A percentile compares a stretch with the other conserved stretches of the same genome.
phyloP scores from a whole-genome alignment of 1,140 invertebrate species.

The Oryctes rhinoceros region DNA sequence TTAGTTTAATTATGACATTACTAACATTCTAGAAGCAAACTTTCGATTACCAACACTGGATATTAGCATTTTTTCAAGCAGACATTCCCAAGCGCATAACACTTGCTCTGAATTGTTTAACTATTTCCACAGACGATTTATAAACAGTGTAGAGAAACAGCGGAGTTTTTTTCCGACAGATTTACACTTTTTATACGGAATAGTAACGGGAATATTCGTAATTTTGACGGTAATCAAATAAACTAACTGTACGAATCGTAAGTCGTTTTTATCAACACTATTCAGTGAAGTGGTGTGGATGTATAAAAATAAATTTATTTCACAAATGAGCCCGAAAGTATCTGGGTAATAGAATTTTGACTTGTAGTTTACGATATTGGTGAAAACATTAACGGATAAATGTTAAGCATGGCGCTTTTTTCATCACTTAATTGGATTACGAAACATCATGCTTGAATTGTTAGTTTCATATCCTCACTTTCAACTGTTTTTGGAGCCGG shows the following conservation, averaged over 20 bases:
- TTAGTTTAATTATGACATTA: constrained; percentile 31
- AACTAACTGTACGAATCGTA: constrained; percentile 17
- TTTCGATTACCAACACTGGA: constrained; percentile 19
- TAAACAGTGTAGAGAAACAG: background rate
- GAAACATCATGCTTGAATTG: background rate
- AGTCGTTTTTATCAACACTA: constrained; percentile 31
- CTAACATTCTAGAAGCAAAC: constrained; percentile 6
- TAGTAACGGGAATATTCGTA: background rate
- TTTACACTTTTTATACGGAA: constrained; percentile 23
- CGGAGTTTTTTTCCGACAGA: background rate
- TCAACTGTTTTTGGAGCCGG: background rate
- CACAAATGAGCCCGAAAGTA: background rate
- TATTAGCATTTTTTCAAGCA: constrained; percentile 8
- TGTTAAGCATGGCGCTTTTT: background rate
- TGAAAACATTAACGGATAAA: constrained; percentile 21
- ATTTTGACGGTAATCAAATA: constrained; percentile 17
- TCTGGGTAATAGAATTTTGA: constrained; percentile 19
- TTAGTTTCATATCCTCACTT: background rate
- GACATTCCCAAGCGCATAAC: constrained; percentile 22
- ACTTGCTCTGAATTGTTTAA: constrained; percentile 27
- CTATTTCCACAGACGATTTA: constrained; percentile 15
- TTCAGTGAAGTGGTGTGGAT: constrained; percentile 20
- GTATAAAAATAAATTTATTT: constrained; percentile 18
- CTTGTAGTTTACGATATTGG: background rate
- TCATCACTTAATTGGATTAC: background rate